Evolutionary conservation across 2,888 invertebrate genomes (phyloP), one percentile per base, ranked within the genome.

Genomic region (Panzeria rudis): DNA sequence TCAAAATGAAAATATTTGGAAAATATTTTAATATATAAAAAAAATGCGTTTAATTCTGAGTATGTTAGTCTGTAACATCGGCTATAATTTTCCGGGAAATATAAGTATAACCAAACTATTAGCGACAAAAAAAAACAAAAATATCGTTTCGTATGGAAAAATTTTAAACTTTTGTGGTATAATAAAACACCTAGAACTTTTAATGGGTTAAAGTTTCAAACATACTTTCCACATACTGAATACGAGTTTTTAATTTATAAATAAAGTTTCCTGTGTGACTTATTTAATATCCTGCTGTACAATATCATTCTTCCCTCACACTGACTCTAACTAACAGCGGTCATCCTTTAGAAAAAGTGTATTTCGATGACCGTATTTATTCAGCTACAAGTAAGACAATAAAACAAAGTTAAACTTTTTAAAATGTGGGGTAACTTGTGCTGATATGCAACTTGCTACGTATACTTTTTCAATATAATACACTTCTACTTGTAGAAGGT

Each of bases 221-320:
- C n/a, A 44, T n/a, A n/a, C 32, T 17, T 11, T 11, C 13, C 1
- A n/a, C 25, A 47, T n/a, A 59, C 5, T 6, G 29, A n/a, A 17
- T 61, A 35, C 25, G 6, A 47, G 17, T 56, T 15, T 59, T 56
- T 20, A 64, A 54, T 72, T 59, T 38, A 38, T 25, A 73, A 73
- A 62, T 11, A 54, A 64, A 73, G 59, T 75, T 69, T 81, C 25
- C 68, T 29, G 32, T 69, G 75, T 69, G 44, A 69, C 25, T 81
- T 69, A 44, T 73, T 81, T 68, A 66, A 68, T 75, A 52, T 75
- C 41, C 68, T 52, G 32, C 32, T 35, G 1, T 38, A 15, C 9
- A 61, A 32, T 9, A 54, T 71, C 11, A 38, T 29, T 56, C 15
- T 25, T 7, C 41, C 0, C 3, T 13, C 41, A 15, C 15, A 15